Conservation (phyloP, 2,888 invertebrate genomes). For the Phragmatobia fuliginosa region DNA sequence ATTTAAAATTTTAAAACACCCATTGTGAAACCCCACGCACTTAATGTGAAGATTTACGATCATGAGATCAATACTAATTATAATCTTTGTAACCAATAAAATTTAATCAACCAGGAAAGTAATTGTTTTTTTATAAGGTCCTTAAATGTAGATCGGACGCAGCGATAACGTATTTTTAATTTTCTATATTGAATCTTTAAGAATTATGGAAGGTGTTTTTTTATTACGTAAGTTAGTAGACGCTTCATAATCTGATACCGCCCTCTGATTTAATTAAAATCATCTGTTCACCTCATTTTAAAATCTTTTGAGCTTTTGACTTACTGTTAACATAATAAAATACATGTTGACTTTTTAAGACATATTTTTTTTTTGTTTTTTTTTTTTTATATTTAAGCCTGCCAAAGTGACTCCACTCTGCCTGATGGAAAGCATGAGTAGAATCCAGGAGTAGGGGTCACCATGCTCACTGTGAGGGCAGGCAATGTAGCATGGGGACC, state of each 20-base stretch:
- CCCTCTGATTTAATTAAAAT: neutral
- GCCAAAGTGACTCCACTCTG: too few species aligned
- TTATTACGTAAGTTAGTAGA: conserved; percentile 20
- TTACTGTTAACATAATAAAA: neutral
- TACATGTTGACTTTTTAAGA: neutral
- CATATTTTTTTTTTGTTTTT: too few species aligned
- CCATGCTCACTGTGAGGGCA: too few species aligned
- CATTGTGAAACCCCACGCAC: conserved; percentile 44
- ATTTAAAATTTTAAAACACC: conserved; percentile 41
- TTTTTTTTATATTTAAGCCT: too few species aligned
- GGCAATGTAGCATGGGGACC: too few species aligned
- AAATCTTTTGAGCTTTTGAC: neutral
- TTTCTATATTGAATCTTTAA: conserved; percentile 49
- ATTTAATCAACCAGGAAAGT: conserved; percentile 68
- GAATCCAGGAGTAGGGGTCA: too few species aligned
- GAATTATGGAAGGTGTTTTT: conserved; percentile 34
- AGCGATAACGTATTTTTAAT: conserved; percentile 58
- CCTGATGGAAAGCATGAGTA: too few species aligned
- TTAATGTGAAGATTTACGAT: conserved; percentile 56
- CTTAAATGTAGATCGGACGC: conserved; percentile 60
- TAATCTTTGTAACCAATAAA: conserved; percentile 66
- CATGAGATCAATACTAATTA: conserved; percentile 64
- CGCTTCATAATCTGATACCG: neutral
- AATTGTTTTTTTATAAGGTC: conserved; percentile 54
- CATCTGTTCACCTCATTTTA: neutral